A percentile compares a stretch with the other conserved stretches of the same genome.
These are phyloP conservation scores for Coracopsis vasa DNA, from an alignment of 2,113 vertebrate species.

Conservation along the genomic window DNA sequence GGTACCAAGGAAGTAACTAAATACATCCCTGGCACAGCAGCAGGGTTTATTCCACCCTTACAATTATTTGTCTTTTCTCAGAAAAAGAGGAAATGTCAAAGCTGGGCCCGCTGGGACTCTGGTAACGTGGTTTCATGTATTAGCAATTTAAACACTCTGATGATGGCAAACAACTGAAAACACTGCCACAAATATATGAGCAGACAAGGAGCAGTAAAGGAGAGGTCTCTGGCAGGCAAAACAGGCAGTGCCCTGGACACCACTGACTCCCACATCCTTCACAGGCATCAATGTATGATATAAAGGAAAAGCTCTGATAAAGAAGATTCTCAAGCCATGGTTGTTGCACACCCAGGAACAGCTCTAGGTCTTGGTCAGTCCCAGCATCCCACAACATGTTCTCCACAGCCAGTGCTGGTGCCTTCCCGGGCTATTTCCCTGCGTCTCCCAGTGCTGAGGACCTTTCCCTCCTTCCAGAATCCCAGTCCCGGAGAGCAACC, in stretches of 20 bases:
- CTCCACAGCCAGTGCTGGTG: accelerated
- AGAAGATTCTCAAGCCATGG: accelerated
- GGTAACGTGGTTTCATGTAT: not conserved
- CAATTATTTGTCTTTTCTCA: not conserved
- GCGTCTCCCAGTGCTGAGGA: accelerated
- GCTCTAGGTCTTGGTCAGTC: not conserved
- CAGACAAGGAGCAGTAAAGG: not conserved
- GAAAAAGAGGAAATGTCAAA: not conserved
- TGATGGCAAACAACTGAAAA: not conserved
- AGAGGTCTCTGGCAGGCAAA: not conserved
- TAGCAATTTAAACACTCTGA: accelerated
- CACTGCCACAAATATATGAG: accelerated
- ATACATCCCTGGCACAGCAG: accelerated
- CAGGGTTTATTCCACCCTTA: not conserved
- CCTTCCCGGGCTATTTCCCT: accelerated
- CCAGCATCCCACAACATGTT: not conserved
- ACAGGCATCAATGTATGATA: not conserved
- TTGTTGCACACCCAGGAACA: too few species aligned
- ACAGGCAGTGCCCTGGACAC: not conserved
- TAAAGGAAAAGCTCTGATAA: not conserved
- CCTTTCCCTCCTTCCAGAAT: accelerated
- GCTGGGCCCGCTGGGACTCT: not conserved
- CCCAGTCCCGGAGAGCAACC: accelerated
- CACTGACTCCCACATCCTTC: not conserved
- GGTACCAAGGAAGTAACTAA: not conserved